Evolutionary conservation across 2,797 vertebrate genomes (phyloP).

Genomic region (Todus mexicanus): DNA sequence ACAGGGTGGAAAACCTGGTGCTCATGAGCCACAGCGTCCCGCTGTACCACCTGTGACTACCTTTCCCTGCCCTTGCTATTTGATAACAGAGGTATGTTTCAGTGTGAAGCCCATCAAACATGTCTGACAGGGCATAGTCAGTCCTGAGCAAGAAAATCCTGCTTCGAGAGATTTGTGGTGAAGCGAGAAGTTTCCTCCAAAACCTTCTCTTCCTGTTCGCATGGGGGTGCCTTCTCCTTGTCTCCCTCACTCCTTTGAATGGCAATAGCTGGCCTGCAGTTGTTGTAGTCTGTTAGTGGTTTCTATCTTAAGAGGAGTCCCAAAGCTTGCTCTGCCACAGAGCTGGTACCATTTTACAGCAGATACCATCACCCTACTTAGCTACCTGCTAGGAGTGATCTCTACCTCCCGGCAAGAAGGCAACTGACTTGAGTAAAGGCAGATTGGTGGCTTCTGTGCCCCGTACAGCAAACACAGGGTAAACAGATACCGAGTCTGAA

Average conservation of each 20-base stretch:
- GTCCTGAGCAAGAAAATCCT: slow-evolving; percentile 58
- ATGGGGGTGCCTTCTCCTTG: not conserved
- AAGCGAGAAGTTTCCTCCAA: slow-evolving; percentile 2
- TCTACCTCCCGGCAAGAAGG: slow-evolving; percentile 51
- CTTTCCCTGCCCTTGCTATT: slow-evolving; percentile 39
- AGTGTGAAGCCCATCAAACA: slow-evolving; percentile 24
- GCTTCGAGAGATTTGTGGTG: slow-evolving; percentile 12
- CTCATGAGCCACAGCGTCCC: not conserved
- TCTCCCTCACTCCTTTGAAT: not conserved
- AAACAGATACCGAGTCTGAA: not conserved
- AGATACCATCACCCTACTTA: not conserved
- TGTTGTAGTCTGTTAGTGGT: not conserved
- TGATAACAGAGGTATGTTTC: slow-evolving; percentile 52
- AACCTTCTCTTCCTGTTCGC: not conserved
- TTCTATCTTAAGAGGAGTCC: not conserved
- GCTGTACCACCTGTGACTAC: not conserved
- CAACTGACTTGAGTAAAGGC: slow-evolving; percentile 50
- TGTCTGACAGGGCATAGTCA: slow-evolving; percentile 26
- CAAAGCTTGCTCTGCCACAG: not conserved
- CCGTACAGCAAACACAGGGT: not conserved
- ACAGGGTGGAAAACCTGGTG: not conserved
- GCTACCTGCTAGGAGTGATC: slow-evolving; percentile 5
- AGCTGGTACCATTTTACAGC: slow-evolving; percentile 5
- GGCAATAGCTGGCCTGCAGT: not conserved
- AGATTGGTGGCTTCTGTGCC: slow-evolving; percentile 38